These are phyloP conservation scores for Hoplostethus mediterraneus DNA, from an alignment of 2,797 vertebrate genomes.

Conservation along the genomic window DNA sequence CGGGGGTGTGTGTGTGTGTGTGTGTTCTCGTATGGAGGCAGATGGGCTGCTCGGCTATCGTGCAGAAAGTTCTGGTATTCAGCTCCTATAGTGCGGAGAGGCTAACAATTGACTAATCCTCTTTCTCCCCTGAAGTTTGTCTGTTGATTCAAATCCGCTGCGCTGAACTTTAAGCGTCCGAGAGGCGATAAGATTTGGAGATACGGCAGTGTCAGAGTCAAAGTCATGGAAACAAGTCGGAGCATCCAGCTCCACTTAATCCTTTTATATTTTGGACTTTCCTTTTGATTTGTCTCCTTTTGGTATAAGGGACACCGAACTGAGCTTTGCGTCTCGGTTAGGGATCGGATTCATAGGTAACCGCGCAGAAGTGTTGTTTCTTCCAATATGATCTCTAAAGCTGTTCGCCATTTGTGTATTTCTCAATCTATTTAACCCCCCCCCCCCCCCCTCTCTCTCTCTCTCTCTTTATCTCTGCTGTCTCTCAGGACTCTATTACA, in stretches of 20 bases:
- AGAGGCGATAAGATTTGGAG: slow-evolving; percentile 68
- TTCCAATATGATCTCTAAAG: background rate
- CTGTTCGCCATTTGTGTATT: background rate
- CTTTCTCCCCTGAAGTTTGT: slow-evolving; percentile 68
- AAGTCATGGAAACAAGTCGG: slow-evolving; percentile 65
- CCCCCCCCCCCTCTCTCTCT: background rate
- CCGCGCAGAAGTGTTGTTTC: background rate
- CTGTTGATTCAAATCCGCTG: slow-evolving; percentile 73
- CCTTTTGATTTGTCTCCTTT: background rate
- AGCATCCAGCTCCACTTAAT: slow-evolving; percentile 34
- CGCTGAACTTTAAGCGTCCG: slow-evolving; percentile 71
- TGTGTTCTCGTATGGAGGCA: slow-evolving; percentile 53
- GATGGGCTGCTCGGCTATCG: slow-evolving; percentile 13
- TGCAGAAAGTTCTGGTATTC: slow-evolving; percentile 60
- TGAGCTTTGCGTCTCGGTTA: slow-evolving; percentile 17
- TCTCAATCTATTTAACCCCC: background rate
- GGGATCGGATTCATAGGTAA: slow-evolving; percentile 22
- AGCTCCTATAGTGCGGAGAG: slow-evolving; percentile 53
- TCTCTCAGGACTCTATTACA: background rate
- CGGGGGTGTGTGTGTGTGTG: slow-evolving; percentile 50
- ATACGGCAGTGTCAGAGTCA: slow-evolving; percentile 62
- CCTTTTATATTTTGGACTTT: slow-evolving; percentile 32
- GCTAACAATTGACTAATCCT: slow-evolving; percentile 72
- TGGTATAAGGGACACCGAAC: slow-evolving; percentile 5
- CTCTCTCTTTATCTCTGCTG: background rate